Evolutionary conservation across 2,797 vertebrate genomes (phyloP).

Genomic region (Iguana delicatissima): DNA sequence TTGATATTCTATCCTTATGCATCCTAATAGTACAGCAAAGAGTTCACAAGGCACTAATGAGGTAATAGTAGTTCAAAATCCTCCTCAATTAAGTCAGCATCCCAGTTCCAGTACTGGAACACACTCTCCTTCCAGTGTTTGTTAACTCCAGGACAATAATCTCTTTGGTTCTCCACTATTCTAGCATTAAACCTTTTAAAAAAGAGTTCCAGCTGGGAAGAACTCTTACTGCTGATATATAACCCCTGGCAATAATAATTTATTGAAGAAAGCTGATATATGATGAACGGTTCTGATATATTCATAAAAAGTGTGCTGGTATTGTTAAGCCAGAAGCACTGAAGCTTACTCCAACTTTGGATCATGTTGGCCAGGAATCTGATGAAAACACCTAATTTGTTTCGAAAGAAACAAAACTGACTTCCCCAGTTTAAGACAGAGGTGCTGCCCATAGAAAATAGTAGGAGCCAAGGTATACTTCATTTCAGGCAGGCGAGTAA

Average conservation of each 20-base stretch:
- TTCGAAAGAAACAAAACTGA: not conserved
- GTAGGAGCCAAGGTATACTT: not conserved
- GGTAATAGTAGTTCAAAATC: conserved; percentile 4
- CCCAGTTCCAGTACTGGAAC: not conserved
- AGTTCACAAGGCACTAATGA: conserved; percentile 7
- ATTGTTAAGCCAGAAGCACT: conserved; percentile 26
- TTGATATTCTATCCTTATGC: not conserved
- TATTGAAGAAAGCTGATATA: conserved; percentile 6
- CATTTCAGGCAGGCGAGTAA: fast-evolving
- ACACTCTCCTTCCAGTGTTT: not conserved
- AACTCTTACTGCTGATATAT: conserved; percentile 36
- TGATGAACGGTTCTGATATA: conserved; percentile 12
- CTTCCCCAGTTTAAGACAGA: conserved; percentile 4
- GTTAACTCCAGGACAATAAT: conserved; percentile 10
- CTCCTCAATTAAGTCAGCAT: not conserved
- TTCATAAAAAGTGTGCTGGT: conserved; percentile 22
- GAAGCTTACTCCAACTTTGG: not conserved
- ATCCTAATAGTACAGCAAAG: not conserved
- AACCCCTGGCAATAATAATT: not conserved
- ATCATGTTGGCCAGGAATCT: conserved; percentile 29
- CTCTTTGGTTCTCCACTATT: not conserved
- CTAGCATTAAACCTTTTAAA: conserved; percentile 11
- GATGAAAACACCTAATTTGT: conserved; percentile 24
- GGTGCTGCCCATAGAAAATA: not conserved
- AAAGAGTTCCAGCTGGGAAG: conserved; percentile 30